Evolutionary conservation across 2,888 invertebrate genomes (phyloP), one percentile per base, ranked within the genome.

Genomic region (Caenorhabditis drosophilae): DNA sequence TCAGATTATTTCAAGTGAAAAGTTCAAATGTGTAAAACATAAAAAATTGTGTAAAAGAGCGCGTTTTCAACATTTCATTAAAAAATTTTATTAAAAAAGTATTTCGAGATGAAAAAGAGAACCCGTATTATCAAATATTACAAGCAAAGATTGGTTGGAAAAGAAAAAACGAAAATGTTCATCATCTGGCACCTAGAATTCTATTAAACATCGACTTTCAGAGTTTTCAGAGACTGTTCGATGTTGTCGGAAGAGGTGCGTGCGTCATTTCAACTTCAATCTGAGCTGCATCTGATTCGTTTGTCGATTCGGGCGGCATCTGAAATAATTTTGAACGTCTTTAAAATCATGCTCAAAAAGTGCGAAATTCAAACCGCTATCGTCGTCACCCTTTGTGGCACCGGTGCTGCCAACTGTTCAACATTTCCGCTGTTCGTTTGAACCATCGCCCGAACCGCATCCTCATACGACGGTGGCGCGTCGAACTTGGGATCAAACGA

Each of bases 381-480:
- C n/a, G n/a, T n/a, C n/a, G n/a, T n/a, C n/a, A n/a, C n/a, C n/a
- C n/a, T n/a, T n/a, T n/a, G n/a, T n/a, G n/a, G n/a, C n/a, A n/a
- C n/a, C n/a, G n/a, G n/a, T n/a, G n/a, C n/a, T n/a, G n/a, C n/a
- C n/a, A n/a, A n/a, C n/a, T n/a, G n/a, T n/a, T n/a, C n/a, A n/a
- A n/a, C n/a, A n/a, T n/a, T n/a, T n/a, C n/a, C n/a, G n/a, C n/a
- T n/a, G n/a, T n/a, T n/a, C n/a, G n/a, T n/a, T n/a, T 36, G 6
- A 16, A 54, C 41, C 66, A 66, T 66, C 9, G 49, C 45, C 31
- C 71, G 41, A 9, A 72, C 56, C 1, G 71, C 71, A 11, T 72
- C 71, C n/a, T 72, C 71, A 41, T 72, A 72, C 0, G 68, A 63
- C 3, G 71, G 71, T 12, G 71, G 71, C 0, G 71, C 66, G 36